phyloP scores from a whole-genome alignment of 2,113 vertebrate species.

The Indicator indicator region DNA sequence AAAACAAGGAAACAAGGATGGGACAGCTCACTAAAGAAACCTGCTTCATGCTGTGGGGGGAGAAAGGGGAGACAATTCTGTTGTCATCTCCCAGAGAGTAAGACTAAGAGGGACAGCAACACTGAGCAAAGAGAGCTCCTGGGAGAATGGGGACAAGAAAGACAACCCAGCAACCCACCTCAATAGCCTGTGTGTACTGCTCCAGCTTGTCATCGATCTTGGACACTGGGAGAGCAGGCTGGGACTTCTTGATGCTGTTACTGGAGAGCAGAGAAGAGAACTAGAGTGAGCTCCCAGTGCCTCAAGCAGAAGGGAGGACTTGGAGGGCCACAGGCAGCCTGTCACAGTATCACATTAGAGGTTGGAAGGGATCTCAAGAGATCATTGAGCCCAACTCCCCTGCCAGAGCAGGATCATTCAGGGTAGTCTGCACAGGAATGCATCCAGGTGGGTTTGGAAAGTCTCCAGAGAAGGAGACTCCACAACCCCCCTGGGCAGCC shows the following conservation, averaged over 20 bases:
- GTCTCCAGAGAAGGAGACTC: too few species aligned
- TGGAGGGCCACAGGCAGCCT: background rate
- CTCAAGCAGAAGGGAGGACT: background rate
- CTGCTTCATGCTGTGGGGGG: background rate
- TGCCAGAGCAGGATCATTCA: too few species aligned
- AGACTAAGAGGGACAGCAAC: background rate
- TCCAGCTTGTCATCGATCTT: constrained; percentile 90
- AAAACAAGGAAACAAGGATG: background rate
- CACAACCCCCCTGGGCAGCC: too few species aligned
- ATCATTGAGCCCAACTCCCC: too few species aligned
- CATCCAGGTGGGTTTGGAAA: too few species aligned
- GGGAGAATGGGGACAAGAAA: background rate
- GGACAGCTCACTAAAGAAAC: background rate
- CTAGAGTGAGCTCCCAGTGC: background rate
- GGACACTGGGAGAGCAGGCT: constrained; percentile 77
- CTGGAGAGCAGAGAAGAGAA: constrained; percentile 36
- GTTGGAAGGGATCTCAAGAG: too few species aligned
- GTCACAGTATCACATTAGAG: too few species aligned
- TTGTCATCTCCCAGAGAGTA: background rate
- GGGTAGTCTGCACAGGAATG: too few species aligned
- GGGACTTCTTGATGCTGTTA: constrained; percentile 83
- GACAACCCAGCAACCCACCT: constrained; percentile 74
- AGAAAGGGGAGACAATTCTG: background rate
- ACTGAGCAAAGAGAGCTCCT: background rate
- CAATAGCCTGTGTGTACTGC: constrained; percentile 90